Base-by-base conservation (phyloP, 1,140 invertebrate genomes). In the Drosophila pandora region DNA sequence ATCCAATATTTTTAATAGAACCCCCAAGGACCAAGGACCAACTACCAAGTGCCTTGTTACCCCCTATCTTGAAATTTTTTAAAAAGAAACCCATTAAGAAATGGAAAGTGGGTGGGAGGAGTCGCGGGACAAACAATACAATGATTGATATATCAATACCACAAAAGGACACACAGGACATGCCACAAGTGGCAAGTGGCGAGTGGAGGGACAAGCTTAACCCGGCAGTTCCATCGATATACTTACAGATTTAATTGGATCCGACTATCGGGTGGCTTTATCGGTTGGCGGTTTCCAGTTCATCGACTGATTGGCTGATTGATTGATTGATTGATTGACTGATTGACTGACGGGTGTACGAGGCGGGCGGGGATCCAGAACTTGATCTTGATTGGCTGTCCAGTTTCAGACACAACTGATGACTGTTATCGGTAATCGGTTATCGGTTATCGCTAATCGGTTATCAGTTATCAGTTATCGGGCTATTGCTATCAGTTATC, bases 241-340 rank as follows among this genome's bases (percentile, higher is more conserved):
- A 74, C 72, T 75, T 54, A 75, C 72, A 53, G 48, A 28, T 57
- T 41, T n/a, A 37, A 32, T 53, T 25, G 39, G 34, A 48, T n/a
- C 25, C 37, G 43, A 17, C 34, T 49, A 56, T 50, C 41, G 49
- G 37, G 8, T 62, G 47, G 37, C 37, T 3, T 12, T 39, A 9
- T 9, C 17, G 17, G 34, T 2, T 9, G 34, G 12, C 8, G 10
- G 37, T 39, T 10, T 32, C 30, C 30, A 32, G n/a, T 13, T 54
- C 34, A 22, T 47, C 10, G 58, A 58, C 48, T 54, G 53, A 49
- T 10, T 48, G 34, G 17, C 17, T 17, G 17, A 17, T 17, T 17
- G 17, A 17, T 17, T 17, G 17, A 17, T 17, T 1, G 17, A 17
- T 17, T 17, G 17, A 17, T 17, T 17, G 17, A 17, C 17, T 17